phyloP scores from a whole-genome alignment of 2,797 vertebrate genomes.

The Hephaestus fuliginosus region DNA sequence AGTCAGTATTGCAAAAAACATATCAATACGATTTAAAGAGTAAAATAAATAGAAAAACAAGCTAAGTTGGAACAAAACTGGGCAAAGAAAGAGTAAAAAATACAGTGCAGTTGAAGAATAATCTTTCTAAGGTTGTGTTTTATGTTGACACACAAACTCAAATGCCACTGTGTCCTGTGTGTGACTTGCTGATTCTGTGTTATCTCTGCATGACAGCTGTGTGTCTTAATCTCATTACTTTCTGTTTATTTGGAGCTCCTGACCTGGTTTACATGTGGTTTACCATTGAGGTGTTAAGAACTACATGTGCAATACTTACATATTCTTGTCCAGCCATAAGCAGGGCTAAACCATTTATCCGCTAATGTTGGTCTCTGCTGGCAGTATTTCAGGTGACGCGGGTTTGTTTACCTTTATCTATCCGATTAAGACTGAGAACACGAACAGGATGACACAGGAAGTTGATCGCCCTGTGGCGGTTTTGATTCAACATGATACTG shows the following conservation, averaged over 20 bases:
- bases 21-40: background rate
- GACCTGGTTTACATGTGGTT: slow-evolving; percentile 52
- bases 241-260: slow-evolving; percentile 52
- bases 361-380: slow-evolving; percentile 20
- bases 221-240: slow-evolving; percentile 60
- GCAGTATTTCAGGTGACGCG: background rate
- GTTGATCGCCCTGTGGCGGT: background rate
- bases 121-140: background rate
- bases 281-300: slow-evolving; percentile 21
- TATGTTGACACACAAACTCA: background rate
- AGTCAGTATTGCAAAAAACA: too few relatives aligned
- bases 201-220: background rate
- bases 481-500: background rate
- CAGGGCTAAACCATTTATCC: slow-evolving; percentile 59
- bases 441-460: background rate
- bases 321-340: slow-evolving; percentile 39
- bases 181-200: slow-evolving; percentile 14
- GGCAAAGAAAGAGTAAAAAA: background rate
- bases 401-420: slow-evolving; percentile 39
- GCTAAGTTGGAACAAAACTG: background rate
- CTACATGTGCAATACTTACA: slow-evolving; percentile 22
- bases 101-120: background rate
- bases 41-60: background rate
- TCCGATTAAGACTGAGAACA: background rate
- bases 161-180: background rate